phyloP scores from a whole-genome alignment of 2,888 invertebrate species.

The Neoascia interrupta region DNA sequence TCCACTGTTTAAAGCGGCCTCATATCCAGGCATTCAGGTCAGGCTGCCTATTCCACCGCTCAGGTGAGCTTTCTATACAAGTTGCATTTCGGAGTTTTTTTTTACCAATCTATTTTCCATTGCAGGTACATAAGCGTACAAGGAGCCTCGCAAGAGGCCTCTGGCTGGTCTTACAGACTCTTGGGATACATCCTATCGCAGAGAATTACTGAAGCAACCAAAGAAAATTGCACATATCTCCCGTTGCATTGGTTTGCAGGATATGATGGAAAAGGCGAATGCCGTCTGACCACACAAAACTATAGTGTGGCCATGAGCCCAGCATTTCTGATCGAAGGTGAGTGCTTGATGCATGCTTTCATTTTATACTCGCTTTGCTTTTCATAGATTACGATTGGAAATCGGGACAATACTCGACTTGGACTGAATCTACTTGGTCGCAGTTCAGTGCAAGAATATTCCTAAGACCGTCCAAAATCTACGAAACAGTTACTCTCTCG shows the following conservation, averaged over 20 bases:
- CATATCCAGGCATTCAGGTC: constrained; percentile 81
- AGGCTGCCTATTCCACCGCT: constrained; percentile 77
- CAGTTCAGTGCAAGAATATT: constrained; percentile 88
- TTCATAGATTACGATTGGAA: constrained; percentile 87
- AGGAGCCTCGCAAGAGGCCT: constrained; percentile 76
- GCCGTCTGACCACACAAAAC: constrained; percentile 87
- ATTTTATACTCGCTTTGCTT: constrained; percentile 1
- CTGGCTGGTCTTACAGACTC: constrained; percentile 78
- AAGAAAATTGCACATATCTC: constrained; percentile 80
- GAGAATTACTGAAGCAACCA: constrained; percentile 72
- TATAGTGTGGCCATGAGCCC: constrained; percentile 89
- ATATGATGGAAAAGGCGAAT: constrained; percentile 84
- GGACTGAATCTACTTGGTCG: constrained; percentile 94
- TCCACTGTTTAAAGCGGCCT: constrained; percentile 82
- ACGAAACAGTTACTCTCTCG: constrained; percentile 77
- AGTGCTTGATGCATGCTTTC: too few relatives aligned
- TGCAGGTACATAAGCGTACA: constrained; percentile 78
- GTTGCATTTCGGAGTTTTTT: not conserved
- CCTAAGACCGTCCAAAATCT: constrained; percentile 82
- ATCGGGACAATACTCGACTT: constrained; percentile 89
- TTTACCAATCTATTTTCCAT: not conserved
- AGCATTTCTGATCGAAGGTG: constrained; percentile 88
- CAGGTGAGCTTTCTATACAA: constrained; percentile 71
- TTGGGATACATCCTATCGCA: constrained; percentile 77
- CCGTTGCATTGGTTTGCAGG: constrained; percentile 84